A percentile compares a stretch with the other conserved stretches of the same genome.
Conservation (phyloP, 1,140 invertebrate species). For the Hesperophylax magnus region DNA sequence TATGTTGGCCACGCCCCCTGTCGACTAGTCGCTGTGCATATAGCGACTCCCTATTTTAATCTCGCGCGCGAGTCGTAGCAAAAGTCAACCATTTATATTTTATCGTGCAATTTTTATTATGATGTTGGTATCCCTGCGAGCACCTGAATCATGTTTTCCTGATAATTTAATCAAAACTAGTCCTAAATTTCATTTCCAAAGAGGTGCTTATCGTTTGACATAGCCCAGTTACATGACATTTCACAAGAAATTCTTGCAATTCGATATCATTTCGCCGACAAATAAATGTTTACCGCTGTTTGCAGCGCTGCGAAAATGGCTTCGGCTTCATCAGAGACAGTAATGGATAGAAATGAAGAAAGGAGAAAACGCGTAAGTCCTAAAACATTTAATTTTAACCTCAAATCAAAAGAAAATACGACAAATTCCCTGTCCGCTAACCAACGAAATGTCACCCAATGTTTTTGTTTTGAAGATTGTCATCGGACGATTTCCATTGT, state of each 20-base stretch:
- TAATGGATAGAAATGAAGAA: slow-evolving; percentile 39
- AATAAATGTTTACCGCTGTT: slow-evolving; percentile 44
- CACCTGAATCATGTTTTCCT: slow-evolving; percentile 7
- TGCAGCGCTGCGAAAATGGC: slow-evolving; percentile 50
- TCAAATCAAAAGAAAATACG: too few species aligned
- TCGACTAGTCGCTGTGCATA: too few species aligned
- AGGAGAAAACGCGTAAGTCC: slow-evolving; percentile 43
- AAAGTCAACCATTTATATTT: too few species aligned
- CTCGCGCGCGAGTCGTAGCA: too few species aligned
- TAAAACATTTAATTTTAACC: not conserved
- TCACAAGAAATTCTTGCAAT: not conserved
- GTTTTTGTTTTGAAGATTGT: slow-evolving; percentile 34
- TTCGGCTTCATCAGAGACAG: slow-evolving; percentile 27
- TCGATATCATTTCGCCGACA: slow-evolving; percentile 22
- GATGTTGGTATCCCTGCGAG: not conserved
- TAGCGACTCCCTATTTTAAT: too few species aligned
- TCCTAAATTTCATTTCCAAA: not conserved
- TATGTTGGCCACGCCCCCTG: too few species aligned
- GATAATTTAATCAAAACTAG: not conserved
- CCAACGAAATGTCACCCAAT: slow-evolving; percentile 8
- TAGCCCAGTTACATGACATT: slow-evolving; percentile 20
- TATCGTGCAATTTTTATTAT: not conserved
- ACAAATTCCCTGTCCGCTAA: not conserved
- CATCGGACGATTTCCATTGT: not conserved
- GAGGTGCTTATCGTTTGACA: not conserved